A percentile compares a stretch with the other conserved stretches of the same genome.
phyloP scores from a whole-genome alignment of 2,797 vertebrate genomes.

The Scleropages formosus region DNA sequence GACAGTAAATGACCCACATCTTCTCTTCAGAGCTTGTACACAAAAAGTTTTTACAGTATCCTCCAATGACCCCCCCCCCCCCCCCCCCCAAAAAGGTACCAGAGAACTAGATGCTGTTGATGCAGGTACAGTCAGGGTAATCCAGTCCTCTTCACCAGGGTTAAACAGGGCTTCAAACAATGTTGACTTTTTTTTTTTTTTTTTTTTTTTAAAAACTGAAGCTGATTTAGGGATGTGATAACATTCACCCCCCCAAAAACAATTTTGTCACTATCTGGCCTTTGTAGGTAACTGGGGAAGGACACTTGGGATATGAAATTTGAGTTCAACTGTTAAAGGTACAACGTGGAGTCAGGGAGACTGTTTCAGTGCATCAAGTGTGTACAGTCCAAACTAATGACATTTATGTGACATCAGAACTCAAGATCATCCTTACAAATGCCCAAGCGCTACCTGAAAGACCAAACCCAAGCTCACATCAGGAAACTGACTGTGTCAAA shows the following conservation, averaged over 20 bases:
- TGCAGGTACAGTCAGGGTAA: conserved; percentile 5
- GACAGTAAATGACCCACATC: conserved; percentile 5
- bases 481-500: background rate
- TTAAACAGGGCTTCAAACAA: background rate
- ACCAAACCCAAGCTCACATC: background rate
- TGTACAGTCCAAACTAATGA: too few species aligned
- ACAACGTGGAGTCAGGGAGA: background rate
- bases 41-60: background rate
- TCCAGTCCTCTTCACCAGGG: background rate
- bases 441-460: background rate
- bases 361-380: background rate
- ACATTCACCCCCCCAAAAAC: background rate
- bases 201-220: conserved; percentile 3
- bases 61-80: too few species aligned
- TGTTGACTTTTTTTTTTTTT: background rate
- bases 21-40: background rate
- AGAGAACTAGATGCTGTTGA: background rate
- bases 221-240: conserved; percentile 10
- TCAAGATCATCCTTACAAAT: background rate
- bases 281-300: background rate
- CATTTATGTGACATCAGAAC: background rate
- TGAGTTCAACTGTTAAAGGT: background rate
- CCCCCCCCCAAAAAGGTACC: background rate
- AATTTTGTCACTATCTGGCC: conserved; percentile 10
- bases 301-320: background rate